Percentiles rank a stretch among this genome's conserved stretches.
phyloP scores from a whole-genome alignment of 1,140 invertebrate genomes.

The Ptiloglossa arizonensis region DNA sequence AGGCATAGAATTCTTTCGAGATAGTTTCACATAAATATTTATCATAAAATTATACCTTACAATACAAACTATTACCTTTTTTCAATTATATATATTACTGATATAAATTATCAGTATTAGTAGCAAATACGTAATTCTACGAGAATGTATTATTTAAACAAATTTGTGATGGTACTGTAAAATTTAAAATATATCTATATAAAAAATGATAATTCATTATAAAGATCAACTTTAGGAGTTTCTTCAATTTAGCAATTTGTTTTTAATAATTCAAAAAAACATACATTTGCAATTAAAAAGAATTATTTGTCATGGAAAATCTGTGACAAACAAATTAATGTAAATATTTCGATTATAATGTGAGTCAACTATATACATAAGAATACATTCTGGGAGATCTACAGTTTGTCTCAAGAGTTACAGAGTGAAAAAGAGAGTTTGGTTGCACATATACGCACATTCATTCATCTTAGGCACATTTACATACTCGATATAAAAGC shows the following conservation, averaged over 20 bases:
- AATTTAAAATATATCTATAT: neutral
- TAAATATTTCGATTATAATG: neutral
- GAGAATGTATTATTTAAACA: neutral
- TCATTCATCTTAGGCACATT: conserved; percentile 73
- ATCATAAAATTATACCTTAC: neutral
- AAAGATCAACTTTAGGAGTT: neutral
- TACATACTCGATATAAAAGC: conserved; percentile 71
- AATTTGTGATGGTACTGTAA: neutral
- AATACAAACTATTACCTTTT: conserved; percentile 7
- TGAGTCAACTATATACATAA: neutral
- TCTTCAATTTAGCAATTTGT: neutral
- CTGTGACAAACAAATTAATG: neutral
- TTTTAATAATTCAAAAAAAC: neutral
- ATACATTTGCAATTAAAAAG: neutral
- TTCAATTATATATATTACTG: neutral
- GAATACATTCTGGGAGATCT: conserved; percentile 20
- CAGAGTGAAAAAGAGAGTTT: conserved; percentile 22
- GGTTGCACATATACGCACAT: conserved; percentile 61
- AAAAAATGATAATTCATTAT: neutral
- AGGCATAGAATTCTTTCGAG: conserved; percentile 59
- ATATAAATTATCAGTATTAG: neutral
- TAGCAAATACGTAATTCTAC: neutral
- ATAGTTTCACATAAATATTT: conserved; percentile 59
- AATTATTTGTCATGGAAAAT: neutral
- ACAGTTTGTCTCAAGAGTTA: conserved; percentile 7